Conservation (phyloP, 2,797 vertebrate genomes). For the Crypturellus tataupa region DNA sequence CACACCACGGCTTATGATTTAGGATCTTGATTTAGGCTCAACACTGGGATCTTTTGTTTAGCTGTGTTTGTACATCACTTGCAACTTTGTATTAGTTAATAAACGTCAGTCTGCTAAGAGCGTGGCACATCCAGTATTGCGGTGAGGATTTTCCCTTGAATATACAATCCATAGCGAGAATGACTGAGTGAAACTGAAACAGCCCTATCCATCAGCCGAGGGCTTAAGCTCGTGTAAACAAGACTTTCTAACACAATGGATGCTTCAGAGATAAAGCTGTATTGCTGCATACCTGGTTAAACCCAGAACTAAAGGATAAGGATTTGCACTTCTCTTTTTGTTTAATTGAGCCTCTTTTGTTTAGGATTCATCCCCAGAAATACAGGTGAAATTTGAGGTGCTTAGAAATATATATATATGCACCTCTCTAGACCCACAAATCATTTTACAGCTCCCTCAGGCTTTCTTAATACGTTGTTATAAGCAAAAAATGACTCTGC, state of each 20-base stretch:
- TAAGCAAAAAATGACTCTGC: constrained; percentile 73
- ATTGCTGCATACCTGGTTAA: constrained; percentile 21
- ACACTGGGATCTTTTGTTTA: constrained; percentile 84
- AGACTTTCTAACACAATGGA: constrained; percentile 28
- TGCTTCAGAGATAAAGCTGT: background rate
- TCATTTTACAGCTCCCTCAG: constrained; percentile 45
- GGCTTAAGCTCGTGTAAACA: constrained; percentile 3
- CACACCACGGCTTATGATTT: constrained; percentile 86
- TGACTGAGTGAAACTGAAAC: background rate
- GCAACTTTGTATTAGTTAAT: constrained; percentile 63
- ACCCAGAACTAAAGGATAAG: background rate
- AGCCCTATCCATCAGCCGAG: background rate
- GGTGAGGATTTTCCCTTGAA: constrained; percentile 17
- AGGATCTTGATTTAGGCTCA: constrained; percentile 84
- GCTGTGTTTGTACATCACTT: constrained; percentile 78
- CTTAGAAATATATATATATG: background rate
- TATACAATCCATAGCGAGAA: background rate
- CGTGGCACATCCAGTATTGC: background rate
- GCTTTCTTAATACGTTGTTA: constrained; percentile 30
- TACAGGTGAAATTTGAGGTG: background rate
- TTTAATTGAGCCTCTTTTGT: background rate
- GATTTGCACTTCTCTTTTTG: background rate
- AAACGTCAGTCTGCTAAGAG: constrained; percentile 16
- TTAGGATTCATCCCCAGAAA: constrained; percentile 12
- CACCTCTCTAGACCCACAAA: constrained; percentile 42